Evolutionary conservation across 2,113 vertebrate species (phyloP).

Genomic region (Phocoena sinus): DNA sequence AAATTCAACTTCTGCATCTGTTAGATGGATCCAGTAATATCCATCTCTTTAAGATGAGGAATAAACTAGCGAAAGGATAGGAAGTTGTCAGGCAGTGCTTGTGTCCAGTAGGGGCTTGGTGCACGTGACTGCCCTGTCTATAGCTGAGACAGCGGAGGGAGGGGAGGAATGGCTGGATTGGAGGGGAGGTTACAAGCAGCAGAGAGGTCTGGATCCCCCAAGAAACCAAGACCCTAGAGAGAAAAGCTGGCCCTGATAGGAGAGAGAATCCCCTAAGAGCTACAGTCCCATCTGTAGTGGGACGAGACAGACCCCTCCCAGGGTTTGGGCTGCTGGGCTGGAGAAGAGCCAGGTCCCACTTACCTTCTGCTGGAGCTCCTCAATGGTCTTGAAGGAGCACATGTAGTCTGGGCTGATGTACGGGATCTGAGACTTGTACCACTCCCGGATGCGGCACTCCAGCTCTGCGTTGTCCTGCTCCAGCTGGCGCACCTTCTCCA

Average conservation of each 20-base stretch:
- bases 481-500: slow-evolving; percentile 91
- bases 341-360: neutral
- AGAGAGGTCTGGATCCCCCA: neutral
- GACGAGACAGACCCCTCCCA: neutral
- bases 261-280: neutral
- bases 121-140: neutral
- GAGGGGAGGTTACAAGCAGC: neutral
- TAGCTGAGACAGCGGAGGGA: neutral
- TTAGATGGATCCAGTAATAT: neutral
- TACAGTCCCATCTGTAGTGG: neutral
- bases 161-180: neutral
- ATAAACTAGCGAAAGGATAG: neutral
- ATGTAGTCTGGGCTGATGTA: slow-evolving; percentile 64
- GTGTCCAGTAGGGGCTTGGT: neutral
- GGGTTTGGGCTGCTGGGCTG: neutral
- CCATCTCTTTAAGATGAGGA: neutral
- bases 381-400: slow-evolving; percentile 64
- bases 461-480: slow-evolving; percentile 88
- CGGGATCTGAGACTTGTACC: slow-evolving; percentile 71
- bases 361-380: slow-evolving; percentile 76
- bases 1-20: neutral
- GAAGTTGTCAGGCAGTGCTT: neutral
- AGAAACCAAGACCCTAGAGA: neutral
- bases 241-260: neutral
- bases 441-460: slow-evolving; percentile 91